Evolutionary conservation across 2,797 vertebrate genomes (phyloP).

Genomic region (Ctenopoma kingsleyae): DNA sequence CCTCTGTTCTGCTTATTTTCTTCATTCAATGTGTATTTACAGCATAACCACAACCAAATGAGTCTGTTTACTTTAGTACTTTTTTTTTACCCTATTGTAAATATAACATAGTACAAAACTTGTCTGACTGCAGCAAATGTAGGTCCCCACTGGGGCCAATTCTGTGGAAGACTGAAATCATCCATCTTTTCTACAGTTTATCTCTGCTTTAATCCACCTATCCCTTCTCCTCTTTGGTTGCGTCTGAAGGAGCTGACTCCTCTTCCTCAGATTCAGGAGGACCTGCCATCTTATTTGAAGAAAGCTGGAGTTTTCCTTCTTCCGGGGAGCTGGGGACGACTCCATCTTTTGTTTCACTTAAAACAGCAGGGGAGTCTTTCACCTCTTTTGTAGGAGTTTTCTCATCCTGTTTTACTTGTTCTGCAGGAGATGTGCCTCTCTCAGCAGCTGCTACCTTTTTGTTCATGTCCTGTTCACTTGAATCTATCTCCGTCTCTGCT

Average conservation of each 20-base stretch:
- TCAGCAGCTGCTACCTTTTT: background rate
- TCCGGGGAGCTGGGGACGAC: slow-evolving; percentile 21
- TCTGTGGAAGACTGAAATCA: slow-evolving; percentile 71
- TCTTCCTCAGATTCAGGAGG: slow-evolving; percentile 32
- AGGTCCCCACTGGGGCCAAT: slow-evolving; percentile 53
- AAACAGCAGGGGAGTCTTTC: slow-evolving; percentile 4
- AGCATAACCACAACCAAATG: slow-evolving; percentile 15
- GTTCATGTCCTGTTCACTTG: background rate
- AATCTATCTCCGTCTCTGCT: background rate
- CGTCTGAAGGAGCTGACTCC: slow-evolving; percentile 2
- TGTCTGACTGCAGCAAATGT: slow-evolving; percentile 51
- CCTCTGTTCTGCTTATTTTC: slow-evolving; percentile 9
- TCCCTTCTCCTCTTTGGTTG: slow-evolving; percentile 48
- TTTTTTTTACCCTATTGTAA: slow-evolving; percentile 42
- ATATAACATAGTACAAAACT: slow-evolving; percentile 41
- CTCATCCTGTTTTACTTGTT: slow-evolving; percentile 33
- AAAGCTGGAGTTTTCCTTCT: slow-evolving; percentile 31
- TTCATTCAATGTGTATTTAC: slow-evolving; percentile 42
- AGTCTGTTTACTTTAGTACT: slow-evolving; percentile 23
- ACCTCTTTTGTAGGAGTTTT: slow-evolving; percentile 8
- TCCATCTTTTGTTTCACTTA: slow-evolving; percentile 28
- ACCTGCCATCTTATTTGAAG: slow-evolving; percentile 26
- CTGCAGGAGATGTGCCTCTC: background rate
- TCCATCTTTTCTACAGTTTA: slow-evolving; percentile 26
- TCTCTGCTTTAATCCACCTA: slow-evolving; percentile 15